Evolutionary conservation across 2,797 vertebrate genomes (phyloP).

Genomic region (Mormyrus proboscirostris): DNA sequence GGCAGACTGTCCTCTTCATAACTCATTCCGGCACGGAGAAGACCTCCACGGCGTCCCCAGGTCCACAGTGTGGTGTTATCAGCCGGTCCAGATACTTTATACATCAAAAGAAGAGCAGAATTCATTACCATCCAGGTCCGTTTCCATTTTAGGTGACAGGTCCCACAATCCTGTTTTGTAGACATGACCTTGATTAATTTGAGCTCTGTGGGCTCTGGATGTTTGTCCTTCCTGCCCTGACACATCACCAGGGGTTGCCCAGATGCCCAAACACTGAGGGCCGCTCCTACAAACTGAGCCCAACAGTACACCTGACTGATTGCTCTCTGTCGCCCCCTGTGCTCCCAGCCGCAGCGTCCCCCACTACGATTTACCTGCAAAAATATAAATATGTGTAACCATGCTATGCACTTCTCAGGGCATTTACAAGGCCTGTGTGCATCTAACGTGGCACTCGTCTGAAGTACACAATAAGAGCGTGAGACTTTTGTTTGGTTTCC

Average conservation of each 20-base stretch:
- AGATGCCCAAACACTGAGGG: background rate
- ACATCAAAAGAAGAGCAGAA: background rate
- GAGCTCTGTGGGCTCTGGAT: background rate
- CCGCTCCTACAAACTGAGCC: background rate
- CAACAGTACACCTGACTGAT: background rate
- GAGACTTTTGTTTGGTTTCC: background rate
- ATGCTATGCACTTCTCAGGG: background rate
- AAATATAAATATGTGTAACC: background rate
- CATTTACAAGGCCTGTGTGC: background rate
- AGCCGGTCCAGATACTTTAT: background rate
- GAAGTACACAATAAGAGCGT: background rate
- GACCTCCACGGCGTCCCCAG: background rate
- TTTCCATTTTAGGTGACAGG: background rate
- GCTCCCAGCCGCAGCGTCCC: background rate
- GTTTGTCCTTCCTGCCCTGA: background rate
- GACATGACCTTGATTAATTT: background rate
- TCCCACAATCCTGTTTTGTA: background rate
- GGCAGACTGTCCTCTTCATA: background rate
- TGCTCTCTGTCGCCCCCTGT: background rate
- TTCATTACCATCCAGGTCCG: background rate
- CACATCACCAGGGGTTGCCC: background rate
- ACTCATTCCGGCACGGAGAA: background rate
- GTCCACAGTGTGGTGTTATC: background rate
- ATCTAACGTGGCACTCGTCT: background rate
- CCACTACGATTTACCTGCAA: background rate